Base-by-base conservation (phyloP, 2,113 vertebrate species). In the Psilopogon haemacephalus region DNA sequence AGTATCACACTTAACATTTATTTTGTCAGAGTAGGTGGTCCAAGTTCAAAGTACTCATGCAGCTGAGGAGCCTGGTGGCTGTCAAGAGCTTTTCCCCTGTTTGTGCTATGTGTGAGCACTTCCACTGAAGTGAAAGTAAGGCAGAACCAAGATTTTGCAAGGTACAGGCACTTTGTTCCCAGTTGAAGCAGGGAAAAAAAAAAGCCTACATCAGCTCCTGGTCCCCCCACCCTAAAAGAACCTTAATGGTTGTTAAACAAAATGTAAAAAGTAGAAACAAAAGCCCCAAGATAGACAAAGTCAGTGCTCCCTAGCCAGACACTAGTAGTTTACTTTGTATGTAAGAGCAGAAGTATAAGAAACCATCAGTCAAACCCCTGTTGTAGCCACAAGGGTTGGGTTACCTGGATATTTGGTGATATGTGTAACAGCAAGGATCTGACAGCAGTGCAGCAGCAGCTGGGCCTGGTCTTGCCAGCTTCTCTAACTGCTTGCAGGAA, bases 131-230 rank as follows among this genome's bases (percentile, higher is more conserved):
- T 95, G 94, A 93, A 95, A 88, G 89, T 96, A 96, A 96, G 94
- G 96, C 96, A 96, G 96, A 96, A 95, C 94, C 94, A 92, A 93
- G 93, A 94, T 84, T 89, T 38, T 91, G 71, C 89, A 94, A 94
- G 91, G 89, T 96, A 96, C 95, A 96, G 95, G 95, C 95, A 96
- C 94, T 96, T 96, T 96, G 94, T 93, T 96, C 94, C 96, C 96
- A 90, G 79, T 8, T 88, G 62, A 88, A 94, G 89, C 89, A 93
- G 93, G 89, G 91, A 72, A 94, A 89, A 95, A 96, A 96, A 92
- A 86, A 95, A 94, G 94, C 94, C 95, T 96, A 93, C 85, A 74
- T 88, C 91, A 94, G 60, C 82, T 95, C 85, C 93, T 96, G 91
- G 87, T 91, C 84, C 56, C 72, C 65, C 83, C 86, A 50, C 55